Evolutionary conservation across 2,888 invertebrate species (phyloP).

Genomic region (Tricholauxania praeusta): DNA sequence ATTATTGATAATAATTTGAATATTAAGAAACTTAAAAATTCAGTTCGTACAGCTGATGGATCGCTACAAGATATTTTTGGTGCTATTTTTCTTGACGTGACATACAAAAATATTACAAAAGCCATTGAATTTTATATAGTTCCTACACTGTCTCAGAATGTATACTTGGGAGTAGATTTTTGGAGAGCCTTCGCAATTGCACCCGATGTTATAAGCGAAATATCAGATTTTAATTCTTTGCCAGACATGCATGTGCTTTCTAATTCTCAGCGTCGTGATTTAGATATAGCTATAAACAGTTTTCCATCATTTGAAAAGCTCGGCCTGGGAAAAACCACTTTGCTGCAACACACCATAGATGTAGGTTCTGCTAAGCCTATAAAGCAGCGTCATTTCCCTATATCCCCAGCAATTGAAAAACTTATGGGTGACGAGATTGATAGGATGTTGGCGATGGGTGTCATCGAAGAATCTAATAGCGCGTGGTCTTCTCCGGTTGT

Average conservation of each 20-base stretch:
- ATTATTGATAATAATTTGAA: too few species aligned
- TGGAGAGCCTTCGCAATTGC: neutral
- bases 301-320: neutral
- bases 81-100: neutral
- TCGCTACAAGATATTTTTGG: neutral
- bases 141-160: neutral
- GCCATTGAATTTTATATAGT: neutral
- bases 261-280: neutral
- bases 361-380: neutral
- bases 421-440: too few species aligned
- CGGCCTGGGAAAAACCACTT: neutral
- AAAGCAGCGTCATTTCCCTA: too few species aligned
- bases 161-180: neutral
- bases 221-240: neutral
- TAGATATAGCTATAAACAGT: neutral
- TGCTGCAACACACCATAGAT: neutral
- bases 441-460: too few species aligned
- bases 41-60: conserved; percentile 2
- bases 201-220: neutral
- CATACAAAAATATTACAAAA: neutral
- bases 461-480: too few species aligned
- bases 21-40: neutral
- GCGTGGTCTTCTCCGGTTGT: too few species aligned
- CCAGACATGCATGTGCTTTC: neutral
- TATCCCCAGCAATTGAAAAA: too few species aligned